Base-by-base conservation (phyloP, 2,113 vertebrate genomes). In the Ceyx cyanopectus region DNA sequence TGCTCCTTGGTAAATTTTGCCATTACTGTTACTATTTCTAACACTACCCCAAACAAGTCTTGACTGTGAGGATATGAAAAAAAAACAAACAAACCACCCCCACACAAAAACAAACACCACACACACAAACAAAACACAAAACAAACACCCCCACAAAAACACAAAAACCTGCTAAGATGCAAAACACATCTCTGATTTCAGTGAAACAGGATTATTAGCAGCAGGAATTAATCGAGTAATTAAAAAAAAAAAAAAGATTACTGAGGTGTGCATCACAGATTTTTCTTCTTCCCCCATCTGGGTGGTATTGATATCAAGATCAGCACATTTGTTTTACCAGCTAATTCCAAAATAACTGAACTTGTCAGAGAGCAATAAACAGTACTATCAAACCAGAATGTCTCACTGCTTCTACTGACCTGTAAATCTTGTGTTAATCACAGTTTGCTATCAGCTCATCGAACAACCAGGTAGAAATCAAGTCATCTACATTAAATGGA, bases 191-290 rank as follows among this genome's bases (percentile, higher is more conserved):
- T 73, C 43, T 78, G n/a, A 48, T 54, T 65, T 69, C 29, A 11
- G 24, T 26, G 13, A 81, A 14, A 62, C 8, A 73, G 37, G 21
- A 58, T 43, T 58, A 89, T 37, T 78, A 48, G 16, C 24, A 78
- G 43, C n/a, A 85, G 27, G 18, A 77, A 68, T 57, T 29, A 70
- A 41, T 23, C 13, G 23, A 68, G 14, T 14, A 78, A 85, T 16
- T 37, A 10, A 73, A 41, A 9, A 54, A 63, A 34, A 34, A 45
- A 50, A 30, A 32, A 32, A 23, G 10, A 34, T 10, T 57, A 63
- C 10, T 66, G 14, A 37, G 32, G 3, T 50, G 6, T 63, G 30
- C 29, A 54, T 32, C 2, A 0, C 30, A 17, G 12, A 0, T 1
- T 32, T 80, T 63, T 63, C 72, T 77, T 37, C 41, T 69, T 73